Conservation (phyloP, 2,888 invertebrate genomes). For the Adela reaumurella region DNA sequence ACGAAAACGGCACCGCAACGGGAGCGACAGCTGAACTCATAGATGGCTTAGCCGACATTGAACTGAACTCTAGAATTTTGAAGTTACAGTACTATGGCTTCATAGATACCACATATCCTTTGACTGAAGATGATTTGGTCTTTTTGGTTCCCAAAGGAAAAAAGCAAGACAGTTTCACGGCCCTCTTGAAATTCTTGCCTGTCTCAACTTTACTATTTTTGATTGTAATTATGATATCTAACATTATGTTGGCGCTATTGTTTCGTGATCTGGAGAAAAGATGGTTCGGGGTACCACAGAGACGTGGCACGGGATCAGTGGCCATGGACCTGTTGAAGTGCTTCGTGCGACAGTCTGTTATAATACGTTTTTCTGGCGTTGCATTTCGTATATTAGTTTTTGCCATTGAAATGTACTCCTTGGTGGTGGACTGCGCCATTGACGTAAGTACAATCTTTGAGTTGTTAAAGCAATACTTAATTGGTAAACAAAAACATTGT, state of each 20-base stretch:
- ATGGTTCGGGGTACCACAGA: conserved; percentile 21
- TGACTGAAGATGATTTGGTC: conserved; percentile 52
- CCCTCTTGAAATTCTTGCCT: conserved; percentile 32
- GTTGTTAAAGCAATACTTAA: no score
- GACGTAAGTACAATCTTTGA: conserved; percentile 50
- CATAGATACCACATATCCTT: conserved; percentile 50
- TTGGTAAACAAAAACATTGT: no score
- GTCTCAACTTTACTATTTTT: conserved; percentile 26
- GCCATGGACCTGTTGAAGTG: conserved; percentile 35
- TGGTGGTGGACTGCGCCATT: conserved; percentile 39
- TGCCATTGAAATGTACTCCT: conserved; percentile 33
- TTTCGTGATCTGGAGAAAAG: conserved; percentile 27
- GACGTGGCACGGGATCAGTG: conserved; percentile 20
- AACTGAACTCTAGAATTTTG: conserved; percentile 51
- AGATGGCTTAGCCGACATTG: conserved; percentile 50
- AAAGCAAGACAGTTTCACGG: conserved; percentile 44
- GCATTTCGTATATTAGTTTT: conserved; percentile 29
- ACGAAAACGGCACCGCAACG: conserved; percentile 40
- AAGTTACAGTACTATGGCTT: conserved; percentile 43
- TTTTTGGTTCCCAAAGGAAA: conserved; percentile 50
- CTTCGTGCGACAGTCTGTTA: conserved; percentile 39
- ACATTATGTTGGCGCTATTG: conserved; percentile 22
- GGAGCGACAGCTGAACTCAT: conserved; percentile 42
- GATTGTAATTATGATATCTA: conserved; percentile 22
- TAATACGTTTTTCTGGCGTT: conserved; percentile 32